Evolutionary conservation across 1,140 invertebrate genomes (phyloP).

Genomic region (Odontomachus brunneus): DNA sequence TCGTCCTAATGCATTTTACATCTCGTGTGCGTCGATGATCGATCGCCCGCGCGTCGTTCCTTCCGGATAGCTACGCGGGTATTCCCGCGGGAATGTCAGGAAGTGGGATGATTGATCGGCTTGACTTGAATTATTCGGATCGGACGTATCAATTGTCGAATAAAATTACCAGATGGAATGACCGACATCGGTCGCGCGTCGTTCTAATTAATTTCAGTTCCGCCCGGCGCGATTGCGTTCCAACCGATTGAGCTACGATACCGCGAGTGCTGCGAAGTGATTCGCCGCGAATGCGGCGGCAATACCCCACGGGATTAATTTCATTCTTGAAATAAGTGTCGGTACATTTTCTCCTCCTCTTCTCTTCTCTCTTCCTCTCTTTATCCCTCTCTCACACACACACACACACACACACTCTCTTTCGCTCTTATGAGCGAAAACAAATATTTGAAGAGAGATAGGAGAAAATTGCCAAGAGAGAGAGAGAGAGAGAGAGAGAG

Average conservation of each 20-base stretch:
- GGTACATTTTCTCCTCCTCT: background rate
- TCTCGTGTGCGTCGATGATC: conserved; percentile 64
- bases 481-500: no score
- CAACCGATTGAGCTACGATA: conserved; percentile 12
- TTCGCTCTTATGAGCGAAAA: background rate
- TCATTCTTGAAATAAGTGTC: background rate
- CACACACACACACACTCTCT: no score
- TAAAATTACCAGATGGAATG: conserved; percentile 62
- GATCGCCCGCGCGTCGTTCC: conserved; percentile 39
- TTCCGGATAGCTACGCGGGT: conserved; percentile 47
- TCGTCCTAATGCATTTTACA: conserved; percentile 69
- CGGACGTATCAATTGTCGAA: conserved; percentile 49
- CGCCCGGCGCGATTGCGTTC: conserved; percentile 4
- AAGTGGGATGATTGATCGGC: conserved; percentile 53
- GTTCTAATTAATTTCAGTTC: conserved; percentile 43
- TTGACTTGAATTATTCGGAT: conserved; percentile 46
- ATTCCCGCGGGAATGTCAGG: conserved; percentile 33
- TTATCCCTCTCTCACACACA: no score
- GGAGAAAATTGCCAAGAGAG: no score
- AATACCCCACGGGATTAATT: background rate
- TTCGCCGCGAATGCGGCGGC: no score
- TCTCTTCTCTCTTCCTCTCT: no score
- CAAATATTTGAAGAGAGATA: background rate
- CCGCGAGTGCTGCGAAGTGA: no score
- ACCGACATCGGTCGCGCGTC: background rate